These are phyloP conservation scores for Prietella phreatophila DNA, from an alignment of 2,113 vertebrate species.

Conservation along the genomic window DNA sequence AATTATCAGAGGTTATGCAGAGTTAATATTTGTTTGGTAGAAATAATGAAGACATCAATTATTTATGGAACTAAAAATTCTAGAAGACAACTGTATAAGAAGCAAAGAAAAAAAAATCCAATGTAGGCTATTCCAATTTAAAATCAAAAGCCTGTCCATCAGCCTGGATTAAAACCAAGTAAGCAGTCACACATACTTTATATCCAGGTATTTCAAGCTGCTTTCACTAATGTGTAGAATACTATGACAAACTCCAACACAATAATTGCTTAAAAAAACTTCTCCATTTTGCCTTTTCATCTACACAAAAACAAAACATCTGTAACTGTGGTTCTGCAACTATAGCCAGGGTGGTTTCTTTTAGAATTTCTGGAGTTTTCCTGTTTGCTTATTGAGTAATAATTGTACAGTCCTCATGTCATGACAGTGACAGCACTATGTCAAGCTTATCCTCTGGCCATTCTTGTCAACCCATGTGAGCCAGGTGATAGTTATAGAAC, in stretches of 20 bases:
- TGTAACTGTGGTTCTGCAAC: not conserved
- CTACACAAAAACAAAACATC: not conserved
- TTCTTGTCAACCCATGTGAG: not conserved
- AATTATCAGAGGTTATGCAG: not conserved
- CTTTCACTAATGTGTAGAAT: not conserved
- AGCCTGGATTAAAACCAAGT: not conserved
- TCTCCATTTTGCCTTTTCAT: not conserved
- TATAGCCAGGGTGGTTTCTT: not conserved
- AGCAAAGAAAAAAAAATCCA: not conserved
- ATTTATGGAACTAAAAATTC: not conserved
- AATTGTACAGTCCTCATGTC: not conserved
- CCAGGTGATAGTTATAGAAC: not conserved
- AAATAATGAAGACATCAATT: constrained; percentile 16
- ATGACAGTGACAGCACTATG: not conserved
- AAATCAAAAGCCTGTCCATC: not conserved
- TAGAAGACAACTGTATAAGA: not conserved
- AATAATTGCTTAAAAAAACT: not conserved
- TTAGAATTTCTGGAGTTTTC: not conserved
- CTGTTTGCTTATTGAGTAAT: not conserved
- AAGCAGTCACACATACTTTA: not conserved
- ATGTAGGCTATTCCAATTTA: not conserved
- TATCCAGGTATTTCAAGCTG: not conserved
- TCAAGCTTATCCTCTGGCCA: not conserved
- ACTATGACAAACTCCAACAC: not conserved
- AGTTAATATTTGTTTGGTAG: not conserved